Evolutionary conservation across 2,113 vertebrate genomes (phyloP), one percentile per base, ranked within the genome.

Genomic region (Elephas maximus): DNA sequence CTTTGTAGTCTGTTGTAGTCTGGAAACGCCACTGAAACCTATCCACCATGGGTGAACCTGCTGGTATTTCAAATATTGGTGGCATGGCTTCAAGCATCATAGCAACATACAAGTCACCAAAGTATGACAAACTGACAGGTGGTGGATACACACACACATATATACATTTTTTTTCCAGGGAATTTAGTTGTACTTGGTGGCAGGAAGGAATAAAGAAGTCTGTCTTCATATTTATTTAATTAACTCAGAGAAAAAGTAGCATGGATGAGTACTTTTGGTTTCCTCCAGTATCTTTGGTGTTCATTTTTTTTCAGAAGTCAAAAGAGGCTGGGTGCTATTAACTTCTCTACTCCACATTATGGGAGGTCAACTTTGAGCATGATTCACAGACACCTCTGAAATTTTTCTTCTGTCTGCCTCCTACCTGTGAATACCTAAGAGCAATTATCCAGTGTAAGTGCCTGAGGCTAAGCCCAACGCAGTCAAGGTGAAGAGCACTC

Each of bases 271-370:
- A 14, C 1, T 79, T 84, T 28, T 33, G 63, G 1, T 91, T 91
- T 88, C 17, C 44, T 89, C 63, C 51, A 93, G 28, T 37, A 84
- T 88, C 6, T 3, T 73, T 73, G n/a, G 77, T 67, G 77, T 83
- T 20, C n/a, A 33, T 88, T 88, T 71, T 91, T 91, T 91, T 77
- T 94, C 45, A 94, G 88, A 88, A 81, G 24, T 77, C 85, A 86
- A 87, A 79, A 63, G 5, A 3, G 44, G 3, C 26, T 77, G 4
- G 1, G 17, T 2, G 41, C n/a, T 88, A 69, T 80, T 93, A 78
- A 67, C 17, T 18, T 73, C 53, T 90, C 26, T 67, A 1, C 12
- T 63, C 30, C 37, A 51, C n/a, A 78, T 51, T 85, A 45, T 77
- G n/a, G 45, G 53, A 95, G 94, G 8, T 51, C 44, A 63, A n/a